phyloP scores from a whole-genome alignment of 2,113 vertebrate species.

The Cololabis saira region DNA sequence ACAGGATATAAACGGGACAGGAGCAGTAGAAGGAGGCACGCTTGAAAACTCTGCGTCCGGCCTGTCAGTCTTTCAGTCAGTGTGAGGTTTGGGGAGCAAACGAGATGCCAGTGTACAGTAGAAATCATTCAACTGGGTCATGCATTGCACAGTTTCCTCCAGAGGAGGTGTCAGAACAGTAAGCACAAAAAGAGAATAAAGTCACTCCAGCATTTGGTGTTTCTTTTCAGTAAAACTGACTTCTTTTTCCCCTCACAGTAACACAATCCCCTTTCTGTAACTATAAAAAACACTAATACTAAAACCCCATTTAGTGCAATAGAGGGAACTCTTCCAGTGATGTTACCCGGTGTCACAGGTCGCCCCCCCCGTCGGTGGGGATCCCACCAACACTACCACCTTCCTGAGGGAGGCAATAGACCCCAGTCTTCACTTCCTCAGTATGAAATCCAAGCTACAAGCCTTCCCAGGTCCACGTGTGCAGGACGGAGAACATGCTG shows the following conservation, averaged over 20 bases:
- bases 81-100: constrained; percentile 25
- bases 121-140: constrained; percentile 84
- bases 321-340: constrained; percentile 49
- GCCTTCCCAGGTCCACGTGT: constrained; percentile 46
- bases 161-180: constrained; percentile 67
- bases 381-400: constrained; percentile 22
- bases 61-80: constrained; percentile 57
- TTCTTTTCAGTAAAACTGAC: constrained; percentile 44
- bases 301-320: constrained; percentile 78
- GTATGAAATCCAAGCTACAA: constrained; percentile 27
- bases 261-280: constrained; percentile 48
- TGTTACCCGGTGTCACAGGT: constrained; percentile 28
- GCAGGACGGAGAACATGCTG: constrained; percentile 21
- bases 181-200: constrained; percentile 40
- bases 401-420: constrained; percentile 34
- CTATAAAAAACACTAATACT: constrained; percentile 25
- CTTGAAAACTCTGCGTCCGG: constrained; percentile 31
- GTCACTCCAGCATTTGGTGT: constrained; percentile 44
- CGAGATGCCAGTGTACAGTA: constrained; percentile 62
- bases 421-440: constrained; percentile 36
- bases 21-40: constrained; percentile 32
- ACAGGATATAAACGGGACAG: constrained; percentile 47
- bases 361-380: constrained; percentile 41
- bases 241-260: constrained; percentile 62
- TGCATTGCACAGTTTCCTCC: constrained; percentile 92